phyloP scores from a whole-genome alignment of 2,888 invertebrate species.

The Acronicta psi region DNA sequence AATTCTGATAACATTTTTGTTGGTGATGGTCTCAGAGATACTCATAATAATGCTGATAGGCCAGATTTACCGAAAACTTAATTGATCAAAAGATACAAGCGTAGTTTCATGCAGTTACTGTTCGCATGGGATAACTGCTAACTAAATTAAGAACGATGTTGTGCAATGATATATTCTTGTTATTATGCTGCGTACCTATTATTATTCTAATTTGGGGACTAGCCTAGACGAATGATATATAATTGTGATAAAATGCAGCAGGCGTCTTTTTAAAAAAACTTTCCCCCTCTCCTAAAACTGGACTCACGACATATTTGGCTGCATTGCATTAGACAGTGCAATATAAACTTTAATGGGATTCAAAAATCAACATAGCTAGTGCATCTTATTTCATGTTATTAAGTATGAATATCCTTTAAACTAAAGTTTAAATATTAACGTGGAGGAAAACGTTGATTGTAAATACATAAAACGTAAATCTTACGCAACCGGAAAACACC shows the following conservation, averaged over 20 bases:
- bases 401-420: too few species aligned
- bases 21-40: too few species aligned
- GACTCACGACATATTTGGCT: neutral
- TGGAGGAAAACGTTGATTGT: conserved; percentile 6
- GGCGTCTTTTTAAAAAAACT: neutral
- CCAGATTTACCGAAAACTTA: neutral
- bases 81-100: neutral
- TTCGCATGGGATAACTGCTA: too few species aligned
- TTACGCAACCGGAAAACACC: conserved; percentile 7
- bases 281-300: neutral
- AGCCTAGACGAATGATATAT: neutral
- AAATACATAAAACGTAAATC: neutral
- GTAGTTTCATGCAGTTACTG: neutral
- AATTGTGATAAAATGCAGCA: neutral
- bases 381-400: too few species aligned
- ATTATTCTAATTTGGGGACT: too few species aligned
- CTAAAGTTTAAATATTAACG: too few species aligned
- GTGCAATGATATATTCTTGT: too few species aligned
- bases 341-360: neutral
- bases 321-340: neutral
- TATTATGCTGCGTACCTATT: too few species aligned
- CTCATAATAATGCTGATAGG: too few species aligned
- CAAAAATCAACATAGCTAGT: neutral
- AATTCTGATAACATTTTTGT: too few species aligned
- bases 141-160: too few species aligned